Conservation (phyloP, 2,797 vertebrate species). For the Sebastes taczanowskii region DNA sequence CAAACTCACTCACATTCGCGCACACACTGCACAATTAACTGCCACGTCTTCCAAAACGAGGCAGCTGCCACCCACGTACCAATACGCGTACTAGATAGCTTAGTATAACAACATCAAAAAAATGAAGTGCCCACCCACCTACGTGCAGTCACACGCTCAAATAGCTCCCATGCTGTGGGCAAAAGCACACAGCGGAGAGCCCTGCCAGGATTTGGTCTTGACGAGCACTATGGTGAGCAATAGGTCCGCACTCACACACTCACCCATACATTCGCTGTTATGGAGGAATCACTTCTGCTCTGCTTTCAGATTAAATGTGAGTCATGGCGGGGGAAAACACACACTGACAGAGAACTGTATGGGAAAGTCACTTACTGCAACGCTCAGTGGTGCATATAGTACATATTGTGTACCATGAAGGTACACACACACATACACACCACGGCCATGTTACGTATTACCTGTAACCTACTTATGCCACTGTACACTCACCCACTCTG, state of each 20-base stretch:
- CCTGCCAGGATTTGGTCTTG: slow-evolving; percentile 10
- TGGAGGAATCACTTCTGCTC: slow-evolving; percentile 38
- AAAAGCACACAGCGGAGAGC: slow-evolving; percentile 31
- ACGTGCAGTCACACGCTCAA: slow-evolving; percentile 42
- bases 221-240: slow-evolving; percentile 31
- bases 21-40: neutral
- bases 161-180: slow-evolving; percentile 56
- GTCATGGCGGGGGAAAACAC: slow-evolving; percentile 36
- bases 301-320: slow-evolving; percentile 50
- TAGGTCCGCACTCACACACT: neutral
- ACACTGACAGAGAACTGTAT: slow-evolving; percentile 13
- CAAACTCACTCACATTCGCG: neutral
- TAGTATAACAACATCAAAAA: slow-evolving; percentile 43
- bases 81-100: slow-evolving; percentile 12
- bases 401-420: slow-evolving; percentile 12
- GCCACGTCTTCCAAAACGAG: slow-evolving; percentile 28
- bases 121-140: slow-evolving; percentile 50
- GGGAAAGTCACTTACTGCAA: slow-evolving; percentile 13
- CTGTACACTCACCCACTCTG: slow-evolving; percentile 45
- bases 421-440: neutral
- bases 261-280: neutral
- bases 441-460: slow-evolving; percentile 8
- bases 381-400: slow-evolving; percentile 32
- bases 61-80: slow-evolving; percentile 47
- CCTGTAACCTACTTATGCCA: slow-evolving; percentile 59